Evolutionary conservation across 2,888 invertebrate genomes (phyloP).

Genomic region (Rhingia rostrata): DNA sequence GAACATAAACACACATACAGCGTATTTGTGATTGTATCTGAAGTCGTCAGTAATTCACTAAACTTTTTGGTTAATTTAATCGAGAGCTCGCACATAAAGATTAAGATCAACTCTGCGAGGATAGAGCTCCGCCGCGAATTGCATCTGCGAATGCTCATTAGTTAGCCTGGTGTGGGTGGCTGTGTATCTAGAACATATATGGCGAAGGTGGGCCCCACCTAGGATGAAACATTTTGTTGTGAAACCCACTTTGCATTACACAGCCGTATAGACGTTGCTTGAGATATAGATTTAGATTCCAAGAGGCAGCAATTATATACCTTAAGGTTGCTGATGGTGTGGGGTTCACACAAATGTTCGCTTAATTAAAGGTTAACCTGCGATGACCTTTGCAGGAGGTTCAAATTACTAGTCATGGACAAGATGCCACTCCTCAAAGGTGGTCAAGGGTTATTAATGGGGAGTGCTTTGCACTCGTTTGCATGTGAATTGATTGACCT

Average conservation of each 20-base stretch:
- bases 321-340: background rate
- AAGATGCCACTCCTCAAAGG: constrained; percentile 36
- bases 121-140: background rate
- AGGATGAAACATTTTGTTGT: constrained; percentile 57
- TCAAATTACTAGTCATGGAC: background rate
- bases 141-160: constrained; percentile 29
- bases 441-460: constrained; percentile 52
- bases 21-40: background rate
- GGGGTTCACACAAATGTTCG: constrained; percentile 11
- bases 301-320: background rate
- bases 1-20: constrained; percentile 15
- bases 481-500: constrained; percentile 55
- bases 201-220: constrained; percentile 63
- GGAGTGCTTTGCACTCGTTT: constrained; percentile 3
- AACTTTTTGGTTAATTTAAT: constrained; percentile 65
- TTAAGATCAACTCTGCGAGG: constrained; percentile 4
- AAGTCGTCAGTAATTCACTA: constrained; percentile 53
- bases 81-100: constrained; percentile 51
- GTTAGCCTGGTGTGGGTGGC: constrained; percentile 48
- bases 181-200: constrained; percentile 53
- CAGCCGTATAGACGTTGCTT: background rate
- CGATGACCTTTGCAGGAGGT: constrained; percentile 47
- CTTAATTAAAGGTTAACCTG: constrained; percentile 64
- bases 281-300: constrained; percentile 7
- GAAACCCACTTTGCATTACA: constrained; percentile 15